A percentile compares a stretch with the other conserved stretches of the same genome.
These are phyloP conservation scores for Meandrusa payeni DNA, from an alignment of 2,888 invertebrate species.

Conservation along the genomic window DNA sequence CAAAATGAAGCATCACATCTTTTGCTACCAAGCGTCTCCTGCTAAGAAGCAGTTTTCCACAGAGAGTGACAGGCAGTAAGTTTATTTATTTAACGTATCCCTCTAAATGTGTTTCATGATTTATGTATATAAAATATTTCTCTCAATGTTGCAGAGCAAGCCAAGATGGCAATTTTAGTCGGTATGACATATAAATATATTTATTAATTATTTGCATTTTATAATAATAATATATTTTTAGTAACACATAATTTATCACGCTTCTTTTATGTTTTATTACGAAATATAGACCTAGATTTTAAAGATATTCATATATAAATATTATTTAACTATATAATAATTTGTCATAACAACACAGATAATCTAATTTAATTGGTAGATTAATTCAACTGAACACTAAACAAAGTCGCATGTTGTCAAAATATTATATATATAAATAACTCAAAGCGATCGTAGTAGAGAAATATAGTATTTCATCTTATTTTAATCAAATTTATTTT, in stretches of 20 bases:
- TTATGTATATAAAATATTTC: not conserved
- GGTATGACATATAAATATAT: constrained; percentile 53
- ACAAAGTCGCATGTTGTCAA: too few species aligned
- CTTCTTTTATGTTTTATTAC: constrained; percentile 3
- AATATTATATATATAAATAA: too few species aligned
- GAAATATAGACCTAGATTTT: too few species aligned
- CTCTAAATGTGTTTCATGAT: not conserved
- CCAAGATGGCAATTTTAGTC: constrained; percentile 74
- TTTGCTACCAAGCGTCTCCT: constrained; percentile 93
- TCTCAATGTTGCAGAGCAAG: constrained; percentile 69
- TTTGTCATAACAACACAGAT: too few species aligned
- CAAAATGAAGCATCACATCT: constrained; percentile 93
- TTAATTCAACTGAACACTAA: too few species aligned
- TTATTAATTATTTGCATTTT: constrained; percentile 21
- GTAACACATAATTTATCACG: not conserved
- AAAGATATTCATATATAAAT: too few species aligned
- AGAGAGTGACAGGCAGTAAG: constrained; percentile 84
- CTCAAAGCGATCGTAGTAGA: too few species aligned
- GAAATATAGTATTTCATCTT: too few species aligned
- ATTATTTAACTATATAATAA: too few species aligned
- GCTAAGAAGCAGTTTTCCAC: constrained; percentile 90
- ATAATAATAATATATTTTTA: too few species aligned
- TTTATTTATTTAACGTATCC: constrained; percentile 14
- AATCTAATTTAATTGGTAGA: too few species aligned
- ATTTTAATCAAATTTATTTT: too few species aligned